Base-by-base conservation (phyloP, 2,888 invertebrate genomes). In the Drosophila mulleri region DNA sequence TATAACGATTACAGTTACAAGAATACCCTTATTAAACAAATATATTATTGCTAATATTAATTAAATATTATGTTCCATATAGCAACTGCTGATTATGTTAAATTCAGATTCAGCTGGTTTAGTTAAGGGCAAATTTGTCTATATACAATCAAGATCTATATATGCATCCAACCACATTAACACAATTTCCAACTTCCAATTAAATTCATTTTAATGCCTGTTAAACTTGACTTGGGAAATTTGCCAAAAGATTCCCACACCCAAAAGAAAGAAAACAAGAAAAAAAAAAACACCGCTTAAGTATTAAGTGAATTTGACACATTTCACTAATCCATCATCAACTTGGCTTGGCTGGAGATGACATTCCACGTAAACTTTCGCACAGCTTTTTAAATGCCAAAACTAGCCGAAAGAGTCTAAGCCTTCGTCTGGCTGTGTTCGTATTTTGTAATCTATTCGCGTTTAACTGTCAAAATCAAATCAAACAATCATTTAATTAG, bases 391-490 rank as follows among this genome's bases (percentile, higher is more conserved):
- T 54, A 32, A 48, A 62, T 41, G 42, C 58, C 39, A 44, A 23
- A 45, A 45, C 45, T 23, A 12, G 4, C 16, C 44, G 23, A n/a
- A 48, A 48, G 48, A 48, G 2, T 26, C 26, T 37, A 9, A 48
- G n/a, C 23, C 8, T 58, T 18, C 26, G 35, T 62, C 14, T 44
- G 5, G 0, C 44, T 60, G 39, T 59, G 29, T 59, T 16, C 29
- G 35, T 29, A 32, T 59, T 62, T 65, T 62, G 47, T 61, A 66
- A 73, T 72, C 53, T 59, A 64, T 77, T 73, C 67, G 50, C 67
- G 77, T 73, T 74, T 68, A 77, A 65, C 70, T 74, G 78, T 68
- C 78, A 77, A 78, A 74, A 78, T 78, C 74, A 78, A 78, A 78
- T 78, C 78, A 69, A 71, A 68, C 71, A 78, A 71, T 74, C 78